These are phyloP conservation scores for Camponotus fellah DNA, from an alignment of 2,888 invertebrate species.

Conservation along the genomic window DNA sequence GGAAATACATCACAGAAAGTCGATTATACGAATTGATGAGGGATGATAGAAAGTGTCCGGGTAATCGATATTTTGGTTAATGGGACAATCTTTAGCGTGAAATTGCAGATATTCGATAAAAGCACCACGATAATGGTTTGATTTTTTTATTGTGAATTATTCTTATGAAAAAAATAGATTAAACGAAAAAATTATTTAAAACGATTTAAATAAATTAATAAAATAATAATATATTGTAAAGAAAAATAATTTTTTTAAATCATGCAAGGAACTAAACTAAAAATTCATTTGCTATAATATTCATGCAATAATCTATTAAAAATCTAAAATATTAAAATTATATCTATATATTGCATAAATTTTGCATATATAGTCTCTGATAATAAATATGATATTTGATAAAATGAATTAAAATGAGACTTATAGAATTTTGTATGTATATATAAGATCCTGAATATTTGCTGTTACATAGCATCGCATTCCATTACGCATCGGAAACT, in stretches of 20 bases:
- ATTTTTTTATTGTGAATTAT: conserved; percentile 25
- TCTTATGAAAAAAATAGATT: neutral
- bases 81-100: conserved; percentile 33
- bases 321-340: neutral
- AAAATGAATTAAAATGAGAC: neutral
- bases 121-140: conserved; percentile 13
- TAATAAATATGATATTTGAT: neutral
- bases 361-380: neutral
- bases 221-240: neutral
- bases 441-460: neutral
- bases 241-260: neutral
- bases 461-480: neutral
- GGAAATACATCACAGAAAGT: conserved; percentile 1
- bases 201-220: neutral
- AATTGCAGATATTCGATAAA: conserved; percentile 35
- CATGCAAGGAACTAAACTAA: neutral
- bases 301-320: neutral
- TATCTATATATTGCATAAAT: neutral
- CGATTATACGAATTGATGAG: conserved; percentile 39
- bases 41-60: conserved; percentile 2
- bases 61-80: conserved; percentile 39
- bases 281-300: neutral
- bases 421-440: neutral
- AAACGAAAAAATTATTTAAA: neutral
- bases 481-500: neutral